phyloP scores from a whole-genome alignment of 2,113 vertebrate species.

The Theristicus caerulescens region DNA sequence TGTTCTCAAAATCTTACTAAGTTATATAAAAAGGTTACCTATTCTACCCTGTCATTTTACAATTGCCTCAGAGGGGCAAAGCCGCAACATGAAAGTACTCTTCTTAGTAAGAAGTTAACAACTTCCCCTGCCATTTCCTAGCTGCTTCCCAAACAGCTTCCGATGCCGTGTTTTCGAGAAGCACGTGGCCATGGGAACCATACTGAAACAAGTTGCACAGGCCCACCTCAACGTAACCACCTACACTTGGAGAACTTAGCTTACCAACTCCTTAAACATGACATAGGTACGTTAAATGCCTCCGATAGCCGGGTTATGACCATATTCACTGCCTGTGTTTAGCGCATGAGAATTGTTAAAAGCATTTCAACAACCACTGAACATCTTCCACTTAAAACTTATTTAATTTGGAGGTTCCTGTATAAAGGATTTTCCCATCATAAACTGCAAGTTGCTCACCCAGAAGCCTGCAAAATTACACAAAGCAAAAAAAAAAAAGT shows the following conservation, averaged over 20 bases:
- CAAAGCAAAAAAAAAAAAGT: too few relatives aligned
- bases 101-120: not conserved
- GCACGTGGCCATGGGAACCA: fast-evolving
- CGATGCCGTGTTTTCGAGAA: not conserved
- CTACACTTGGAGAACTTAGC: too few relatives aligned
- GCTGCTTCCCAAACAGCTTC: not conserved
- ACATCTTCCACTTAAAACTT: not conserved
- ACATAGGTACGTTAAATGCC: not conserved
- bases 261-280: not conserved
- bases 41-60: not conserved
- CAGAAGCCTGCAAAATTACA: not conserved
- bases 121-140: not conserved
- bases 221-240: fast-evolving
- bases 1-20: not conserved
- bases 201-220: fast-evolving
- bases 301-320: not conserved
- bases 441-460: not conserved
- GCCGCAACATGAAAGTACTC: not conserved
- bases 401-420: not conserved
- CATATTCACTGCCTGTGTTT: fast-evolving
- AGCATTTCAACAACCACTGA: not conserved
- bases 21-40: not conserved
- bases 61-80: not conserved
- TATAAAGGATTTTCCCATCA: not conserved
- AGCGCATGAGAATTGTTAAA: not conserved